Conservation (phyloP, 2,797 vertebrate species). For the Myiothlypis coronata region DNA sequence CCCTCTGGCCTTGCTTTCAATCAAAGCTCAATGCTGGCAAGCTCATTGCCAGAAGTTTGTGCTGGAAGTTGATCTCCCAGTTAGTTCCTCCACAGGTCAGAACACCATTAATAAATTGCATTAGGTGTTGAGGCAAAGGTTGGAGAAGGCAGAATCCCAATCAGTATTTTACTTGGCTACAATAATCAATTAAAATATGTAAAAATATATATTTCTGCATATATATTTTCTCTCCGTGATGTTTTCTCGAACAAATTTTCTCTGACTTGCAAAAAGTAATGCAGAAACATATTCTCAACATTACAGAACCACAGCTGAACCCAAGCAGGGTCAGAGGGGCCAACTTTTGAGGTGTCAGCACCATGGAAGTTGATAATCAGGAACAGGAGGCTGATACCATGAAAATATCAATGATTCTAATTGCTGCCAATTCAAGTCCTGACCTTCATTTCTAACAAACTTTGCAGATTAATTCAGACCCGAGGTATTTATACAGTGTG, state of each 20-base stretch:
- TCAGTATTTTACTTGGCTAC: not conserved
- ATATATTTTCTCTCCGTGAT: not conserved
- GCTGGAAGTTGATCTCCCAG: constrained; percentile 30
- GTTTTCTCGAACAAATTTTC: constrained; percentile 22
- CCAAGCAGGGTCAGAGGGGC: constrained; percentile 39
- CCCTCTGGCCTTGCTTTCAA: not conserved
- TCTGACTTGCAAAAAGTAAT: not conserved
- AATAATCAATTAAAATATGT: constrained; percentile 45
- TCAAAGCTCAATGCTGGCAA: not conserved
- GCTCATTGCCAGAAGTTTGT: not conserved
- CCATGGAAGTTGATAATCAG: constrained; percentile 46
- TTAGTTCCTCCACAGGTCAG: constrained; percentile 38
- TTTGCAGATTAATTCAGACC: constrained; percentile 59
- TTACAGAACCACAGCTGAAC: not conserved
- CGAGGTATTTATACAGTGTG: not conserved
- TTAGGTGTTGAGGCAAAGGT: constrained; percentile 47
- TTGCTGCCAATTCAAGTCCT: constrained; percentile 42
- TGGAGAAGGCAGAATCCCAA: constrained; percentile 31
- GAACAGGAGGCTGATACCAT: constrained; percentile 32
- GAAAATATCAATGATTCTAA: constrained; percentile 55
- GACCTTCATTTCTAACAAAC: constrained; percentile 60
- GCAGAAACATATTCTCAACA: constrained; percentile 13
- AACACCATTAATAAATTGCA: constrained; percentile 58
- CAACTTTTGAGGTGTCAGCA: constrained; percentile 35
- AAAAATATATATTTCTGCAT: not conserved